phyloP scores from a whole-genome alignment of 2,113 vertebrate genomes.

The Neomonachus schauinslandi region DNA sequence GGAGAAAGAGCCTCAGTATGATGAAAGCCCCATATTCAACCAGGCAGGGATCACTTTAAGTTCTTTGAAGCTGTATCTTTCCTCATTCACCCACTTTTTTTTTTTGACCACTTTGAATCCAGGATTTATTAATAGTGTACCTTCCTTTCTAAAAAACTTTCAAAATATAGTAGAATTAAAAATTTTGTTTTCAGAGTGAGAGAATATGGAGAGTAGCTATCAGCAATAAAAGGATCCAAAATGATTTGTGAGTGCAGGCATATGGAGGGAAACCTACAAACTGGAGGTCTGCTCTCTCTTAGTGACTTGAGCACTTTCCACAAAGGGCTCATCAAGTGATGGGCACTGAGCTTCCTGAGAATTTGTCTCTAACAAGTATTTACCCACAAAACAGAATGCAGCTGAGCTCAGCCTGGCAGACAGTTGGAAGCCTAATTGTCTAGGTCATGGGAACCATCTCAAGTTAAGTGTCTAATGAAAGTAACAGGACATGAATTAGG shows the following conservation, averaged over 20 bases:
- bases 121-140: not conserved
- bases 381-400: constrained; percentile 24
- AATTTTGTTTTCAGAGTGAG: not conserved
- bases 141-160: not conserved
- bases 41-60: not conserved
- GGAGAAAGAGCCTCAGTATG: not conserved
- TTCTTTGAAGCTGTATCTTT: not conserved
- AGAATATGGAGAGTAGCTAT: not conserved
- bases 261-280: not conserved
- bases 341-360: constrained; percentile 5
- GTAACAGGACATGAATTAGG: constrained; percentile 6
- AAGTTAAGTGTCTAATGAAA: constrained; percentile 49
- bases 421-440: constrained; percentile 29
- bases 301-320: constrained; percentile 28
- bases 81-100: not conserved
- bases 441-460: constrained; percentile 40
- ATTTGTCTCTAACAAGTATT: constrained; percentile 44
- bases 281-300: not conserved
- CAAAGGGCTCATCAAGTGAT: not conserved
- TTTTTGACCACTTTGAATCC: not conserved
- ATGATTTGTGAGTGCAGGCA: not conserved
- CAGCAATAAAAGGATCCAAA: not conserved
- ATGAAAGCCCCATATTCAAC: not conserved
- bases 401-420: not conserved
- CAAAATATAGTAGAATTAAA: not conserved